phyloP scores from a whole-genome alignment of 2,888 invertebrate genomes.

The Lobophora halterata region DNA sequence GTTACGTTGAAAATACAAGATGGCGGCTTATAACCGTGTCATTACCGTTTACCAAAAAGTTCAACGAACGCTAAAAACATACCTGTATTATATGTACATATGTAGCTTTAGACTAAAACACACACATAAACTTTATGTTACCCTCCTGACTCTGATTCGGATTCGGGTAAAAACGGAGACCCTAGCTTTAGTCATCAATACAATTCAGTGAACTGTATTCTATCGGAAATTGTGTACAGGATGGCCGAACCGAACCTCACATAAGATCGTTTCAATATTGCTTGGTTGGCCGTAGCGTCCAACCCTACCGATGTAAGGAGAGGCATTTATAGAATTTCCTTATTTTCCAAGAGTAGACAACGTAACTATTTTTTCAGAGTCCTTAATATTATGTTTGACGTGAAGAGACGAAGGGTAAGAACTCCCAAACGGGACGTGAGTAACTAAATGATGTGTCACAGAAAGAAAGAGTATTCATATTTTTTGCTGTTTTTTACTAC shows the following conservation, averaged over 20 bases:
- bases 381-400: neutral
- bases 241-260: neutral
- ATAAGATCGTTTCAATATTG: conserved; percentile 3
- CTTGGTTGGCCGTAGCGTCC: conserved; percentile 1
- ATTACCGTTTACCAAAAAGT: too few relatives aligned
- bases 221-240: conserved; percentile 1
- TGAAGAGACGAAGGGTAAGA: conserved; percentile 19
- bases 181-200: neutral
- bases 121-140: too few relatives aligned
- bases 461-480: conserved; percentile 24
- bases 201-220: neutral
- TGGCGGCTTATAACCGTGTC: too few relatives aligned
- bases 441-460: conserved; percentile 23
- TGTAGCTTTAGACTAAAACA: too few relatives aligned
- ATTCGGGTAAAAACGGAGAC: too few relatives aligned
- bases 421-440: conserved; percentile 15
- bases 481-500: too few relatives aligned
- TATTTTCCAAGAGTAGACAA: neutral
- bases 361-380: too few relatives aligned
- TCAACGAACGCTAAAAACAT: too few relatives aligned
- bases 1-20: too few relatives aligned
- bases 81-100: too few relatives aligned
- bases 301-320: neutral
- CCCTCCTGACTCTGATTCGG: too few relatives aligned
- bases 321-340: neutral